Evolutionary conservation across 1,140 invertebrate species (phyloP).

Genomic region (Drosophila mojavensis): DNA sequence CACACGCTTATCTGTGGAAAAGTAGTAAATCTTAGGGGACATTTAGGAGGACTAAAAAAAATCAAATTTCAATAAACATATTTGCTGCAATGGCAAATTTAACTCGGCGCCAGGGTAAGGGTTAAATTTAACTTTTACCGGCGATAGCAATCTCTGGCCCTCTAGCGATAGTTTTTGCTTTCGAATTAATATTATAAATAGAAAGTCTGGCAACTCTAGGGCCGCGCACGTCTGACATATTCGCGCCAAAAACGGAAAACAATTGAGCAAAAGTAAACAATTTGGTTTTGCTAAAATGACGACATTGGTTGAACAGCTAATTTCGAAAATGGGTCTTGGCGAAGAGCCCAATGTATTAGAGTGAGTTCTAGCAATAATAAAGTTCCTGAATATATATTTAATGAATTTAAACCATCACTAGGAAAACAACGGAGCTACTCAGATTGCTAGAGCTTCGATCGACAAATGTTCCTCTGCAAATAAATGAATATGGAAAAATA

Average conservation of each 20-base stretch:
- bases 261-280: constrained; percentile 8
- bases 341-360: constrained; percentile 68
- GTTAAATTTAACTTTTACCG: too few species aligned
- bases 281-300: constrained; percentile 43
- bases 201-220: constrained; percentile 15
- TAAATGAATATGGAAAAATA: constrained; percentile 82
- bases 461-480: constrained; percentile 68
- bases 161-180: too few species aligned
- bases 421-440: constrained; percentile 76
- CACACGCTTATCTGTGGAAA: too few species aligned
- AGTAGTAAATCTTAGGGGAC: too few species aligned
- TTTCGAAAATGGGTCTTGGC: constrained; percentile 72
- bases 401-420: constrained; percentile 22
- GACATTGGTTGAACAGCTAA: constrained; percentile 73
- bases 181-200: too few species aligned
- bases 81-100: too few species aligned
- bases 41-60: too few species aligned
- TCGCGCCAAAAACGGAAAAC: constrained; percentile 44
- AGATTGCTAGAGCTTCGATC: constrained; percentile 75
- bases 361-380: constrained; percentile 39
- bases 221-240: constrained; percentile 13
- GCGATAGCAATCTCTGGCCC: too few species aligned
- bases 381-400: background rate
- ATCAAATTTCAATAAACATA: too few species aligned
- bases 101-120: too few species aligned